These are phyloP conservation scores for Bombus confusus DNA, from an alignment of 1,140 invertebrate genomes.

Conservation along the genomic window DNA sequence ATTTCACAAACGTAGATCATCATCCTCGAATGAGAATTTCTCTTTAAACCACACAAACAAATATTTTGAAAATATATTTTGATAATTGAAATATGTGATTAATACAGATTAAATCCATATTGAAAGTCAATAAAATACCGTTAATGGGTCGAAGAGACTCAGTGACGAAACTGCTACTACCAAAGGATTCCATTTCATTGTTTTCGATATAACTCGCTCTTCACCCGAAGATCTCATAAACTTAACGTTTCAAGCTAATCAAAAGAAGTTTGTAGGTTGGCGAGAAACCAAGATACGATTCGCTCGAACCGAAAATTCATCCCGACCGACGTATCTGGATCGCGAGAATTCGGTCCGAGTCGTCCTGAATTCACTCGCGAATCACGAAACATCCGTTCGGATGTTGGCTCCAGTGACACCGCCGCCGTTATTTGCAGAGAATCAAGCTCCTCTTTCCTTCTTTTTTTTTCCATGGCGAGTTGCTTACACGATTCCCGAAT, in stretches of 20 bases:
- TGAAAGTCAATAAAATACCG: too few relatives aligned
- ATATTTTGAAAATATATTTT: too few relatives aligned
- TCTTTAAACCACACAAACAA: too few relatives aligned
- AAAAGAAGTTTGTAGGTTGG: conserved; percentile 59
- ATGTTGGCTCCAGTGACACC: neutral
- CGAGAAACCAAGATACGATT: conserved; percentile 73
- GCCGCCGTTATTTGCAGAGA: neutral
- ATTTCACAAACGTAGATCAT: too few relatives aligned
- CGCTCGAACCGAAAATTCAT: conserved; percentile 69
- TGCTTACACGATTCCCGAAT: neutral
- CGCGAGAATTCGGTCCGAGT: conserved; percentile 71
- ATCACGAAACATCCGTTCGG: conserved; percentile 28
- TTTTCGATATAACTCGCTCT: neutral
- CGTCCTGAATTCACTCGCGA: conserved; percentile 22
- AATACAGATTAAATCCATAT: too few relatives aligned
- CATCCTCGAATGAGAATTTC: too few relatives aligned
- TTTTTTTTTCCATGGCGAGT: neutral
- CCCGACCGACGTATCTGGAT: conserved; percentile 67
- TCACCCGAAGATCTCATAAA: too few relatives aligned
- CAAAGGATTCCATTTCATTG: too few relatives aligned
- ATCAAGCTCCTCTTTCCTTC: neutral
- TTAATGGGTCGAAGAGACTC: too few relatives aligned
- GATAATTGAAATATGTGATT: too few relatives aligned
- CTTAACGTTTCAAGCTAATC: neutral
- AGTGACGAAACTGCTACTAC: too few relatives aligned